A percentile compares a stretch with the other conserved stretches of the same genome.
phyloP scores from a whole-genome alignment of 1,140 invertebrate genomes.

The Eubasilissa regina region DNA sequence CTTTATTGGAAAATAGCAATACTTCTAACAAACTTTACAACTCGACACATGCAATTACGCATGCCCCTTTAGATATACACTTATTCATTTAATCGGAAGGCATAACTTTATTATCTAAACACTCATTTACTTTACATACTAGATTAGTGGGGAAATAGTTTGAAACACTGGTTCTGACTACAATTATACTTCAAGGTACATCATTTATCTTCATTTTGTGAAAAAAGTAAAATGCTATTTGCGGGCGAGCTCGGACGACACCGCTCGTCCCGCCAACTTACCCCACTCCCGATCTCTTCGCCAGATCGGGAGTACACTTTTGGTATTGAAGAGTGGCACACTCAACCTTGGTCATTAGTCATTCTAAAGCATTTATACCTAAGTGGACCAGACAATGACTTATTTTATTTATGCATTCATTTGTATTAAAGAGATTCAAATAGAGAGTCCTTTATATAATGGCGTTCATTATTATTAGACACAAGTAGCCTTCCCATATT shows the following conservation, averaged over 20 bases:
- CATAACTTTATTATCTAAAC: slow-evolving; percentile 60
- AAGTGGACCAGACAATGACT: slow-evolving; percentile 58
- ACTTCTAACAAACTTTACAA: slow-evolving; percentile 32
- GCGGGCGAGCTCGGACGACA: not conserved
- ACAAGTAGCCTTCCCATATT: no score
- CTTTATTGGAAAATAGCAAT: slow-evolving; percentile 57
- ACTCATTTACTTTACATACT: slow-evolving; percentile 50
- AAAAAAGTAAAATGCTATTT: slow-evolving; percentile 56
- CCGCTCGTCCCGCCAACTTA: not conserved
- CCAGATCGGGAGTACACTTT: slow-evolving; percentile 5
- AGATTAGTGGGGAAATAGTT: slow-evolving; percentile 57
- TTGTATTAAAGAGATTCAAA: not conserved
- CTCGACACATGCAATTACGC: not conserved
- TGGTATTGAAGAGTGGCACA: slow-evolving; percentile 27
- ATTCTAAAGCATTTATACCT: slow-evolving; percentile 44
- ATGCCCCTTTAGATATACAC: slow-evolving; percentile 46
- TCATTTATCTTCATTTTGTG: slow-evolving; percentile 34
- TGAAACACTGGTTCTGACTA: slow-evolving; percentile 59
- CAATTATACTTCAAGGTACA: slow-evolving; percentile 56
- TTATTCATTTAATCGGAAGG: slow-evolving; percentile 59
- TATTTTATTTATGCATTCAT: slow-evolving; percentile 32
- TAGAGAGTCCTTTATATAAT: not conserved
- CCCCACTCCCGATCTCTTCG: not conserved
- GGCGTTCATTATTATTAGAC: no score
- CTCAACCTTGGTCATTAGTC: slow-evolving; percentile 22